A percentile compares a stretch with the other conserved stretches of the same genome.
phyloP scores from a whole-genome alignment of 2,113 vertebrate species.

The Abramis brama region DNA sequence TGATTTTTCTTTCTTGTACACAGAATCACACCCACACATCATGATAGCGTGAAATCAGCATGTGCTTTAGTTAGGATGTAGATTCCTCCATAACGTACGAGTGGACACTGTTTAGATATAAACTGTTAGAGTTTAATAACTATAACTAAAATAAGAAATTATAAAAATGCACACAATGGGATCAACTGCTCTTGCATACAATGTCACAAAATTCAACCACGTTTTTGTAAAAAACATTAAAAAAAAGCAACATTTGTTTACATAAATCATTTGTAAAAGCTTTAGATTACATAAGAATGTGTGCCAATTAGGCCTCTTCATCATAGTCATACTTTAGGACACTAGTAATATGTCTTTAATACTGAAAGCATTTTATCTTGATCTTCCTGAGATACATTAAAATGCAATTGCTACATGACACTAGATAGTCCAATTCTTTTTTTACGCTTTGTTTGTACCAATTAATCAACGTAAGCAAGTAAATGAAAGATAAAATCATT shows the following conservation, averaged over 20 bases:
- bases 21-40: not conserved
- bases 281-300: too few relatives aligned
- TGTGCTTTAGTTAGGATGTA: too few relatives aligned
- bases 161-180: too few relatives aligned
- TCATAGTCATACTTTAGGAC: not conserved
- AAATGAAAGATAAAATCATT: conserved; percentile 15
- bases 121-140: too few relatives aligned
- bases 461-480: conserved; percentile 14
- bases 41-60: not conserved
- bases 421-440: not conserved
- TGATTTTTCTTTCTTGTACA: not conserved
- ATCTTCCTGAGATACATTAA: not conserved
- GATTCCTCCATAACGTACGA: too few relatives aligned
- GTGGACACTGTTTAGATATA: too few relatives aligned
- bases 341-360: not conserved
- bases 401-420: not conserved
- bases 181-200: not conserved
- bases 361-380: not conserved
- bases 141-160: too few relatives aligned
- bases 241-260: not conserved
- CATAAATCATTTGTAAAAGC: not conserved
- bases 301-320: too few relatives aligned
- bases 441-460: not conserved
- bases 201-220: not conserved
- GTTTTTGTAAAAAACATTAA: not conserved